phyloP scores from a whole-genome alignment of 2,888 invertebrate species.

The Calliscelio sp. region DNA sequence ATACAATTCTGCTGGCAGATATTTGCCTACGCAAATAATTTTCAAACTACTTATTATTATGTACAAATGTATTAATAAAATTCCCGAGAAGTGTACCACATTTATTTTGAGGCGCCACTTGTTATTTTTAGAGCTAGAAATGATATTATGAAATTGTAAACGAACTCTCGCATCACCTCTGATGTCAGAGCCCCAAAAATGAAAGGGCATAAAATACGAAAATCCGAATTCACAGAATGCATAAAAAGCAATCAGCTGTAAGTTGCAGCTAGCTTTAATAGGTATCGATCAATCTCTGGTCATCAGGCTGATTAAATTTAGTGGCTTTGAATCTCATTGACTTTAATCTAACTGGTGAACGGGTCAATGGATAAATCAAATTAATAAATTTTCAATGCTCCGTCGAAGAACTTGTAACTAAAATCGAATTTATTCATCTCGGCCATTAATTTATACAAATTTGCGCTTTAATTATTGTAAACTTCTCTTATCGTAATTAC shows the following conservation, averaged over 20 bases:
- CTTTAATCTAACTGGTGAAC: slow-evolving; percentile 34
- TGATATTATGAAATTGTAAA: not conserved
- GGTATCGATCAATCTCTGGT: slow-evolving; percentile 26
- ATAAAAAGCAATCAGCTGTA: not conserved
- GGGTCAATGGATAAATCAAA: slow-evolving; percentile 38
- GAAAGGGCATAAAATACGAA: too few relatives aligned
- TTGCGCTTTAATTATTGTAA: too few relatives aligned
- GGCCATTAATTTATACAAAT: not conserved
- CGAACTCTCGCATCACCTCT: not conserved
- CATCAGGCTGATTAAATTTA: slow-evolving; percentile 51
- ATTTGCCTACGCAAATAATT: slow-evolving; percentile 14
- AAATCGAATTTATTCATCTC: not conserved
- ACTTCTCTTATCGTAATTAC: too few relatives aligned
- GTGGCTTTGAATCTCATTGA: slow-evolving; percentile 44
- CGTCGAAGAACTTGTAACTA: not conserved
- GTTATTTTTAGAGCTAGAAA: not conserved
- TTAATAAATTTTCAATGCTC: slow-evolving; percentile 16
- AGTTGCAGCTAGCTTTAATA: slow-evolving; percentile 3
- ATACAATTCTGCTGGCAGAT: too few relatives aligned
- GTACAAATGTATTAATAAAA: slow-evolving; percentile 49
- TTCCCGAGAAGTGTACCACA: slow-evolving; percentile 39
- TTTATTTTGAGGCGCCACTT: not conserved
- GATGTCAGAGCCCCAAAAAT: too few relatives aligned
- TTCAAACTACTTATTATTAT: slow-evolving; percentile 34
- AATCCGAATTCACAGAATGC: not conserved